phyloP scores from a whole-genome alignment of 1,140 invertebrate genomes.

The Drosophila repletoides region DNA sequence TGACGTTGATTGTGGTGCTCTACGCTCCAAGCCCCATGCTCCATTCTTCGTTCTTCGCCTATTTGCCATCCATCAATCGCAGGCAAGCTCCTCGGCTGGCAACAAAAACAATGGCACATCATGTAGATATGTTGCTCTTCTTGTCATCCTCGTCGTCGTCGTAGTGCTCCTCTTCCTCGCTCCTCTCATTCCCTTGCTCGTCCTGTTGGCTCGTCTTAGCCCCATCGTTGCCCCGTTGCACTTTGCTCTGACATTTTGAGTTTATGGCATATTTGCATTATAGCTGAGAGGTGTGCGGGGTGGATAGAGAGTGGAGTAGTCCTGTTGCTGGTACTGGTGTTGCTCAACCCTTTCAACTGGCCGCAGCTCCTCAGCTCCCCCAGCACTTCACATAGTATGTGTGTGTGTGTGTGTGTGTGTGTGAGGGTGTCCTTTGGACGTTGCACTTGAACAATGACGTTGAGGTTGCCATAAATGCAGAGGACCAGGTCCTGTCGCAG shows the following conservation, averaged over 20 bases:
- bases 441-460: slow-evolving; percentile 66
- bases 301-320: no score
- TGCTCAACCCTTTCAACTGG: slow-evolving; percentile 27
- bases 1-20: slow-evolving; percentile 69
- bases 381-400: background rate
- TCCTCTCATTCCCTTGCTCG: background rate
- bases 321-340: background rate
- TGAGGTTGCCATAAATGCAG: slow-evolving; percentile 53
- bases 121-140: slow-evolving; percentile 63
- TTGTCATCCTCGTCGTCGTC: background rate
- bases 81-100: slow-evolving; percentile 38
- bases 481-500: background rate
- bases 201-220: slow-evolving; percentile 10
- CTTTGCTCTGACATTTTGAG: slow-evolving; percentile 74
- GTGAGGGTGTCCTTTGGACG: slow-evolving; percentile 26
- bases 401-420: slow-evolving; percentile 37
- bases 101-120: slow-evolving; percentile 45
- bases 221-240: slow-evolving; percentile 49
- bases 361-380: slow-evolving; percentile 5
- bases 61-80: slow-evolving; percentile 65
- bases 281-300: slow-evolving; percentile 21
- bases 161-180: no score
- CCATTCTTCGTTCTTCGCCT: slow-evolving; percentile 18
- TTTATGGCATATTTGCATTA: slow-evolving; percentile 79
- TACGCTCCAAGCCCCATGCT: background rate